Conservation (phyloP, 2,888 invertebrate species). For the Cryptus armator region DNA sequence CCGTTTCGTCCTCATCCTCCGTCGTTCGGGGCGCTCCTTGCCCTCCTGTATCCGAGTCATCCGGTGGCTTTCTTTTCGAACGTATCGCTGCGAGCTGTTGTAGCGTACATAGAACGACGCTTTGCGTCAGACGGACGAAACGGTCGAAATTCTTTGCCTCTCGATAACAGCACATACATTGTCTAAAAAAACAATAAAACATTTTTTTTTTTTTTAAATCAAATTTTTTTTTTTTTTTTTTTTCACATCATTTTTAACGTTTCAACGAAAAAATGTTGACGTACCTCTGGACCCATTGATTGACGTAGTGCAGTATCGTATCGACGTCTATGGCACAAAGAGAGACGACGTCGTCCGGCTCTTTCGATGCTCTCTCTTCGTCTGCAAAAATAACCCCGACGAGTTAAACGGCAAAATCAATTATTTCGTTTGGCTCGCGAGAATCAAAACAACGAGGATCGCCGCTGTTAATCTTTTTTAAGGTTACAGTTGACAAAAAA, state of each 20-base stretch:
- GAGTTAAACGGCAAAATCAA: not conserved
- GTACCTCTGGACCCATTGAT: slow-evolving; percentile 95
- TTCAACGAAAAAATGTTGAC: not conserved
- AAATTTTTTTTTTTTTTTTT: slow-evolving; percentile 8
- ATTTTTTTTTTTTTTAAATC: not conserved
- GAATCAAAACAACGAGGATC: not conserved
- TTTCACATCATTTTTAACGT: not conserved
- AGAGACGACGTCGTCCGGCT: slow-evolving; percentile 91
- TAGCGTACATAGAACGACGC: slow-evolving; percentile 93
- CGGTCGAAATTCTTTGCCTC: slow-evolving; percentile 97
- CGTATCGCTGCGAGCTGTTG: slow-evolving; percentile 92
- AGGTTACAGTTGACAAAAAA: not conserved
- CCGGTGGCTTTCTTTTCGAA: slow-evolving; percentile 79
- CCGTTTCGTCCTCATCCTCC: slow-evolving; percentile 78
- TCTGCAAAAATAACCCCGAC: slow-evolving; percentile 86
- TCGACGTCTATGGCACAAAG: slow-evolving; percentile 93
- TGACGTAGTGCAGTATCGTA: slow-evolving; percentile 93
- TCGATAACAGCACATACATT: slow-evolving; percentile 98
- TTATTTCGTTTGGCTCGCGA: not conserved
- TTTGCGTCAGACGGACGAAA: slow-evolving; percentile 95
- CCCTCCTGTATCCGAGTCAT: slow-evolving; percentile 27
- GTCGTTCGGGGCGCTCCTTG: slow-evolving; percentile 72
- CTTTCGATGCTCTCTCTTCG: slow-evolving; percentile 92
- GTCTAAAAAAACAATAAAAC: slow-evolving; percentile 86
- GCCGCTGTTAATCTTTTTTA: not conserved